Conservation (phyloP, 1,140 invertebrate species). For the Hylyphantes graminicola region DNA sequence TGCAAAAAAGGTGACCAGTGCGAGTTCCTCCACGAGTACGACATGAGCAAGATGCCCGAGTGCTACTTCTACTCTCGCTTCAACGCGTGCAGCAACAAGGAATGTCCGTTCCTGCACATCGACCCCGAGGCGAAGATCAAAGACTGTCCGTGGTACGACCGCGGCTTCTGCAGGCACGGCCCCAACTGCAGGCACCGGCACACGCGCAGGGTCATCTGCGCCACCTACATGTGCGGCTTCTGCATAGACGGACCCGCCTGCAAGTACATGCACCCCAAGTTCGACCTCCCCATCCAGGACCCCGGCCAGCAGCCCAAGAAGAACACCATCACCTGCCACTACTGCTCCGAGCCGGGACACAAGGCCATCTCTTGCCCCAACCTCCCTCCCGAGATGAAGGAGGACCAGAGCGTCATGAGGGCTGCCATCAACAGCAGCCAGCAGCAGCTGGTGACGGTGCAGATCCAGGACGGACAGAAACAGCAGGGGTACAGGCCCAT, state of each 20-base stretch:
- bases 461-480: conserved; percentile 41
- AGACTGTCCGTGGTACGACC: conserved; percentile 99
- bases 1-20: conserved; percentile 99
- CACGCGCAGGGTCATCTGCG: conserved; percentile 93
- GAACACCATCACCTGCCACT: conserved; percentile 88
- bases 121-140: conserved; percentile 99
- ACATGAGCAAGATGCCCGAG: conserved; percentile 99
- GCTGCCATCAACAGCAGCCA: conserved; percentile 11
- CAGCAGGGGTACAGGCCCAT: conserved; percentile 73
- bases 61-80: conserved; percentile 99
- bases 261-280: conserved; percentile 97
- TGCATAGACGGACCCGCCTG: conserved; percentile 94
- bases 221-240: conserved; percentile 96
- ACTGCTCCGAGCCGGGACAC: conserved; percentile 95
- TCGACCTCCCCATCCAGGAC: conserved; percentile 92
- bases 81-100: conserved; percentile 99
- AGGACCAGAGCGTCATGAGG: conserved; percentile 56
- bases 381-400: conserved; percentile 76
- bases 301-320: conserved; percentile 79
- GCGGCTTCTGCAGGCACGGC: conserved; percentile 98
- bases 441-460: conserved; percentile 32
- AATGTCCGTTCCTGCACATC: conserved; percentile 99
- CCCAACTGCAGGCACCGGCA: conserved; percentile 97
- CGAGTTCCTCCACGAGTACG: conserved; percentile 99
- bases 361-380: conserved; percentile 93